Conservation (phyloP, 2,888 invertebrate genomes). For the Parnassius orleans region DNA sequence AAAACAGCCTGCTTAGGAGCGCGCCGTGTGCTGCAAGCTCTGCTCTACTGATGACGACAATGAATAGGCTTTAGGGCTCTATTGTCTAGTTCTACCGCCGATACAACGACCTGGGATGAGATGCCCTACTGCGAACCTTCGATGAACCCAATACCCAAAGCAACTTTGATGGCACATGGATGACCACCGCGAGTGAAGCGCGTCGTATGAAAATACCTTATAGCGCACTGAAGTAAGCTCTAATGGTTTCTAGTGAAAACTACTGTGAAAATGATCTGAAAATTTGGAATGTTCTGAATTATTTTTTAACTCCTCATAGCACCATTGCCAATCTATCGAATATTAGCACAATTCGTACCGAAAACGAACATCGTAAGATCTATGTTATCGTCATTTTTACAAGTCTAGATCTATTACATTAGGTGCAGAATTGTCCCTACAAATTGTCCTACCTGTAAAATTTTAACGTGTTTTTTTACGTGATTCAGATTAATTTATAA, state of each 20-base stretch:
- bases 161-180: conserved; percentile 65
- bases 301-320: conserved; percentile 55
- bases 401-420: conserved; percentile 61
- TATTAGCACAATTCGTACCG: conserved; percentile 55
- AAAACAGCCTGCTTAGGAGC: conserved; percentile 65
- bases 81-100: conserved; percentile 40
- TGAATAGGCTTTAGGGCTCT: conserved; percentile 39
- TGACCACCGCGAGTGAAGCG: conserved; percentile 46
- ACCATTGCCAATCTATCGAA: conserved; percentile 68
- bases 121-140: conserved; percentile 31
- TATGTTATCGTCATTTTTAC: conserved; percentile 61
- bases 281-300: conserved; percentile 28
- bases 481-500: conserved; percentile 68
- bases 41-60: conserved; percentile 51
- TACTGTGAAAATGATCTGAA: conserved; percentile 30
- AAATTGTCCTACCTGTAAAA: conserved; percentile 51
- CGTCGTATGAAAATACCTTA: conserved; percentile 46
- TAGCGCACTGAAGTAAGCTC: conserved; percentile 59
- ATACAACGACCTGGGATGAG: conserved; percentile 49
- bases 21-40: conserved; percentile 66
- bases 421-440: conserved; percentile 51
- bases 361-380: conserved; percentile 58
- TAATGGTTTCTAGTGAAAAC: conserved; percentile 59
- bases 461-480: conserved; percentile 37
- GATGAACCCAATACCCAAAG: conserved; percentile 34